Evolutionary conservation across 2,888 invertebrate species (phyloP), one percentile per base, ranked within the genome.

Genomic region (Trissoscelio sp.): DNA sequence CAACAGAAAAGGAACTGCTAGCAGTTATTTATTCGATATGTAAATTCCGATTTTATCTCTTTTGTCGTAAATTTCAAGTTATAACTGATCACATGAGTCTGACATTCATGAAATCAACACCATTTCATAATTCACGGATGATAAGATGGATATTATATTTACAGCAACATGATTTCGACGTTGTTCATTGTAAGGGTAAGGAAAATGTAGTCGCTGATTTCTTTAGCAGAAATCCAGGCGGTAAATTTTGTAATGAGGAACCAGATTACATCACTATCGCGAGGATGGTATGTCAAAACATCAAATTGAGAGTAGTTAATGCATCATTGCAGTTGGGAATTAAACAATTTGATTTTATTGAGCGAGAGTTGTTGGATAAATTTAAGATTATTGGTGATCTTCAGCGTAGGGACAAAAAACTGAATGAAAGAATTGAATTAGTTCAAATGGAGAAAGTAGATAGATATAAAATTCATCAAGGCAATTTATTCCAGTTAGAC

Each of bases 1-100:
- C 70, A 7, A 70, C 58, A 0, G 70, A 70, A 24, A 70, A 70
- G 22, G 70, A 70, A 16, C 44, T 70, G 1, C 7, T 70, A 5
- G 58, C 48, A 2, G 48, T 70, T 14, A 20, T 58, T 0, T 70
- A 58, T 48, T 28, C 57, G 0, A 20, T 9, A n/a, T 6, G n/a
- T 1, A 69, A 57, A 24, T 69, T 69, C 34, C 18, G 57, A 6
- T 69, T 11, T 12, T 69, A 53, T 46, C 3, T 69, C 2, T 57
- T 28, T 57, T 44, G 46, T 1, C 11, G 12, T 3, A 12, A 16
- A 12, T 55, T 67, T 55, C n/a, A 69, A 0, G 24, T 69, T 18
- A 12, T 46, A 5, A 70, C 57, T 5, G 57, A 70, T 48, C 69
- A 70, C 22, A 11, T 3, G 12, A 11, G 16, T 11, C n/a, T 70